Conservation (phyloP, 2,797 vertebrate genomes). For the Sebastes matsubarae region DNA sequence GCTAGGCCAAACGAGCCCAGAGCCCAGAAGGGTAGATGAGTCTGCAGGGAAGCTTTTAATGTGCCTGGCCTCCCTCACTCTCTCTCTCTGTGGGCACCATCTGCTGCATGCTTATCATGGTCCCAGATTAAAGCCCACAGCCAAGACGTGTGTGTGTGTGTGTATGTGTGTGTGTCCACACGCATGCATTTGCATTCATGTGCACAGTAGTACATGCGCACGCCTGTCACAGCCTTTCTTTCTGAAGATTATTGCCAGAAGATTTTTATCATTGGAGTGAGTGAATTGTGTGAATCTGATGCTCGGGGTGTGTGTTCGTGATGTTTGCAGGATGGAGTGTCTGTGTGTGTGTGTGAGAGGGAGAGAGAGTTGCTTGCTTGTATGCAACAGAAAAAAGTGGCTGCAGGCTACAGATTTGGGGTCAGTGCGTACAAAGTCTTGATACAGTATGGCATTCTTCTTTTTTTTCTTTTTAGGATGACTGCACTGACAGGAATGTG, state of each 20-base stretch:
- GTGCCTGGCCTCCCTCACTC: conserved; percentile 69
- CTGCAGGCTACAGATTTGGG: conserved; percentile 68
- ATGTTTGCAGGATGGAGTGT: conserved; percentile 20
- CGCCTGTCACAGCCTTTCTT: conserved; percentile 34
- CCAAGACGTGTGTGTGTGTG: conserved; percentile 49
- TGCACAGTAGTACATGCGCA: conserved; percentile 9
- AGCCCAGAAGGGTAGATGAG: conserved; percentile 65
- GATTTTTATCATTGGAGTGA: conserved; percentile 26
- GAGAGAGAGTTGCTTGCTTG: conserved; percentile 23
- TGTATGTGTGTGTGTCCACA: background rate
- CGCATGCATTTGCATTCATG: conserved; percentile 13
- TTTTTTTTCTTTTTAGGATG: conserved; percentile 14
- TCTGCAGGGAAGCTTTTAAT: conserved; percentile 81
- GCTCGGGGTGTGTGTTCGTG: conserved; percentile 14
- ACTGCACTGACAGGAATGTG: conserved; percentile 3
- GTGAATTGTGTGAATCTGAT: conserved; percentile 38
- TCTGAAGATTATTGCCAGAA: conserved; percentile 29
- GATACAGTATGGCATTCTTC: conserved; percentile 48
- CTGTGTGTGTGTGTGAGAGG: background rate
- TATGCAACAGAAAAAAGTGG: conserved; percentile 37
- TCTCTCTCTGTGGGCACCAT: conserved; percentile 76
- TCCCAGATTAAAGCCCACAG: conserved; percentile 74
- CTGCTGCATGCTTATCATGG: conserved; percentile 77
- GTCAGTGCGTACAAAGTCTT: conserved; percentile 58
- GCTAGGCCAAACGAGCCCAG: conserved; percentile 61